phyloP scores from a whole-genome alignment of 2,888 invertebrate genomes.

The Monoplex corrugatus region DNA sequence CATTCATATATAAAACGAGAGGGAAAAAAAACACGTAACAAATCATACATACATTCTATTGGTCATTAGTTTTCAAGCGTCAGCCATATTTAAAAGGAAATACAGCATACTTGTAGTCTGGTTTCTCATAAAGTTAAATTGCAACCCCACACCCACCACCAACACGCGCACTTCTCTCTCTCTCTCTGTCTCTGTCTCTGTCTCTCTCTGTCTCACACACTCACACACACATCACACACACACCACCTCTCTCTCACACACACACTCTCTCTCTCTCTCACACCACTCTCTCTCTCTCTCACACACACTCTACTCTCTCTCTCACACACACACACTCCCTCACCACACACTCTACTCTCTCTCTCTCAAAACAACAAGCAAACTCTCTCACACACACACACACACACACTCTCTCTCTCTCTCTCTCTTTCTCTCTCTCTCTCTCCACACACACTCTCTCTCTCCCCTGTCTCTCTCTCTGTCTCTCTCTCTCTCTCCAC shows the following conservation, averaged over 20 bases:
- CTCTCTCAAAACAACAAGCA: neutral
- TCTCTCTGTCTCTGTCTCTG: too few species aligned
- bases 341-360: neutral
- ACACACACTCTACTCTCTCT: neutral
- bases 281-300: neutral
- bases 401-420: neutral
- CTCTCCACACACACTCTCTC: neutral
- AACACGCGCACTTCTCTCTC: too few species aligned
- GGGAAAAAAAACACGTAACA: too few species aligned
- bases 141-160: too few species aligned
- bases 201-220: too few species aligned
- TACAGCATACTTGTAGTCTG: too few species aligned
- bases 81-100: too few species aligned
- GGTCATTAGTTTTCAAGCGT: too few species aligned
- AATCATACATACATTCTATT: too few species aligned
- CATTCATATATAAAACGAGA: too few species aligned
- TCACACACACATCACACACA: constrained; percentile 23
- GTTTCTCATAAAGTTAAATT: too few species aligned
- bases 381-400: neutral
- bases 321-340: neutral
- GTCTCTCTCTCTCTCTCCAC: neutral
- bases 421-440: neutral
- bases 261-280: neutral
- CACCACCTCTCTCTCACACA: constrained; percentile 5
- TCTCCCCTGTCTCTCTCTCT: neutral